phyloP scores from a whole-genome alignment of 1,140 invertebrate genomes.

The Drosophila malerkotliana region DNA sequence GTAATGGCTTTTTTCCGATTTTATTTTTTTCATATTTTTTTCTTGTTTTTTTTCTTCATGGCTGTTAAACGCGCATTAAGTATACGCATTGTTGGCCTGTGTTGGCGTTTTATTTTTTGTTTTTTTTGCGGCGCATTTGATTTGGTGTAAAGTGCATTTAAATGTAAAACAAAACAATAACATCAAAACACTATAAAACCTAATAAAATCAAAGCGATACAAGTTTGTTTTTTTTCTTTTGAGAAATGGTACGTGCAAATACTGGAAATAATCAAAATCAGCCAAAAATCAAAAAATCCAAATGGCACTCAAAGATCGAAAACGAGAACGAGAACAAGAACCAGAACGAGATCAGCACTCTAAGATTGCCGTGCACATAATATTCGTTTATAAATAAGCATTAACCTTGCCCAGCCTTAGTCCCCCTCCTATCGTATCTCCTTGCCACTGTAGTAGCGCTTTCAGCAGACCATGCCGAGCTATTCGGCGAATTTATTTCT shows the following conservation, averaged over 20 bases:
- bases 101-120: constrained; percentile 21
- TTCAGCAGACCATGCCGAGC: constrained; percentile 24
- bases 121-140: constrained; percentile 58
- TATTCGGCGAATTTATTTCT: constrained; percentile 46
- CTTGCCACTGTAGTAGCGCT: constrained; percentile 2
- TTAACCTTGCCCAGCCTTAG: constrained; percentile 54
- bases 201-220: constrained; percentile 15
- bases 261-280: constrained; percentile 33
- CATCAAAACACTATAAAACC: constrained; percentile 35
- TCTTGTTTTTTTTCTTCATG: constrained; percentile 27
- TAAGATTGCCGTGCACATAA: constrained; percentile 47
- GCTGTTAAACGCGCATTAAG: constrained; percentile 58
- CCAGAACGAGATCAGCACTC: constrained; percentile 35
- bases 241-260: constrained; percentile 40
- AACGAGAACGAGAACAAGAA: constrained; percentile 10
- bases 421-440: constrained; percentile 6
- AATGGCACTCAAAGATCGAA: constrained; percentile 3
- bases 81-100: constrained; percentile 58
- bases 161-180: constrained; percentile 48
- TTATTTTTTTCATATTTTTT: constrained; percentile 8
- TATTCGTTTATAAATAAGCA: constrained; percentile 76
- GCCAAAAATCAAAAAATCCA: not conserved
- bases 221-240: not conserved
- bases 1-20: not conserved
- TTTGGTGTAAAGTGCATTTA: constrained; percentile 46